Percentiles rank a stretch among this genome's conserved stretches.
These are phyloP conservation scores for Tinea semifulvella DNA, from an alignment of 2,888 invertebrate species.

Conservation along the genomic window DNA sequence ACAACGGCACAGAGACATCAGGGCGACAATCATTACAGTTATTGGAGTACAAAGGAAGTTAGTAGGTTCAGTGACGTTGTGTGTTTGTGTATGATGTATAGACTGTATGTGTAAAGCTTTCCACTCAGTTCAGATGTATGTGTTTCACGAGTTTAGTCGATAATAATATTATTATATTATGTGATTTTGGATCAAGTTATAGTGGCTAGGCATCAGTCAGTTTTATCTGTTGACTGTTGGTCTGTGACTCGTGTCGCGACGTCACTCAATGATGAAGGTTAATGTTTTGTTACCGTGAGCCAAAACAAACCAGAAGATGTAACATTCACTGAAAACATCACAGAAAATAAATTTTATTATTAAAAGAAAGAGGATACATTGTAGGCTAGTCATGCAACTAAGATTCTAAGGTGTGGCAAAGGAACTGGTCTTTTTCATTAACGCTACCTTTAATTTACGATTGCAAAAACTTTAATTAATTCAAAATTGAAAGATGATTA, in stretches of 20 bases:
- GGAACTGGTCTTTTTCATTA: conserved; percentile 57
- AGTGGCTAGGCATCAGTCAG: conserved; percentile 8
- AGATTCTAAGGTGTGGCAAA: conserved; percentile 65
- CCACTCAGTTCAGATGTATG: conserved; percentile 34
- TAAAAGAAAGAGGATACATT: not conserved
- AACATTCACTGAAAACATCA: conserved; percentile 36
- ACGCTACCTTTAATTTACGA: conserved; percentile 45
- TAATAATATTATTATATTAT: too few species aligned
- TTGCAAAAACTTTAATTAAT: conserved; percentile 22
- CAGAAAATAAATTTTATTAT: conserved; percentile 25
- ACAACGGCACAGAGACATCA: too few species aligned
- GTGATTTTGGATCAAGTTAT: too few species aligned
- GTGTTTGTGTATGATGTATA: not conserved
- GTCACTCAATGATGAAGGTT: conserved; percentile 42
- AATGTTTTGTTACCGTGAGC: conserved; percentile 32
- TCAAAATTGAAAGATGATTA: conserved; percentile 47
- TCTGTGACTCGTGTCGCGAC: conserved; percentile 28
- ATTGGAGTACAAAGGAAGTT: too few species aligned
- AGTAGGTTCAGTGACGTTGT: not conserved
- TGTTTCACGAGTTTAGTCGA: too few species aligned
- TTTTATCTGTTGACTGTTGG: too few species aligned
- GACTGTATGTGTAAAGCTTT: conserved; percentile 31
- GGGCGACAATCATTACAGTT: too few species aligned
- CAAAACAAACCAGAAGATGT: conserved; percentile 27
- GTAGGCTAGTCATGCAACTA: conserved; percentile 53